Conservation (phyloP, 2,797 vertebrate genomes). For the Hipposideros larvatus region DNA sequence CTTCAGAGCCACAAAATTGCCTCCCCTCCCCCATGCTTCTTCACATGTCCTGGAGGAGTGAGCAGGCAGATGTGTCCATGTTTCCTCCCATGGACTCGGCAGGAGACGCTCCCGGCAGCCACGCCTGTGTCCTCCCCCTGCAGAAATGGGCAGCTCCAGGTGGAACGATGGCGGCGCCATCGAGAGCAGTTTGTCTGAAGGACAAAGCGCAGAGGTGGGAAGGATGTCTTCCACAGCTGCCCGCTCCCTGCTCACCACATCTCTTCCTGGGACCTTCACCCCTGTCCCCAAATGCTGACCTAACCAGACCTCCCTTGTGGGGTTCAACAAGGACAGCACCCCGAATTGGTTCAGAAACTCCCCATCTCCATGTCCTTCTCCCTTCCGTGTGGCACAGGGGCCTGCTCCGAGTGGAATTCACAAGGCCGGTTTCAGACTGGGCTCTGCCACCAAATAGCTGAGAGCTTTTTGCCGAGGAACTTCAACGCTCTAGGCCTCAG, state of each 20-base stretch:
- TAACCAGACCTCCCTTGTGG: fast-evolving
- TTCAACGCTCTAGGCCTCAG: not conserved
- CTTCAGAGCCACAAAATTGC: not conserved
- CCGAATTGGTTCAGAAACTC: fast-evolving
- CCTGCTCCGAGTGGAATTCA: not conserved
- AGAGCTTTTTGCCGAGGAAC: not conserved
- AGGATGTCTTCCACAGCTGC: fast-evolving
- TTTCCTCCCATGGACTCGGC: not conserved
- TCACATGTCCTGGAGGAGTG: not conserved
- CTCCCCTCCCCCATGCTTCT: conserved; percentile 36
- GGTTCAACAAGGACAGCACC: not conserved
- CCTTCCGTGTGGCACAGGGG: fast-evolving
- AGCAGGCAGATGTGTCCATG: not conserved
- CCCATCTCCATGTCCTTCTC: fast-evolving
- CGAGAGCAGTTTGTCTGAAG: not conserved
- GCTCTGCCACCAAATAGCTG: not conserved
- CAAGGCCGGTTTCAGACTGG: not conserved
- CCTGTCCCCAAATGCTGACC: not conserved
- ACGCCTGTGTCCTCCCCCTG: not conserved
- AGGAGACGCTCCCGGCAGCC: fast-evolving
- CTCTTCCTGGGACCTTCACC: fast-evolving
- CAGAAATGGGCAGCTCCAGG: fast-evolving
- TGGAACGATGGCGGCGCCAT: fast-evolving
- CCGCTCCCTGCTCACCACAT: fast-evolving
- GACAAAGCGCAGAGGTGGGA: not conserved